These are phyloP conservation scores for Lampris incognitus DNA, from an alignment of 2,113 vertebrate genomes.

Conservation along the genomic window DNA sequence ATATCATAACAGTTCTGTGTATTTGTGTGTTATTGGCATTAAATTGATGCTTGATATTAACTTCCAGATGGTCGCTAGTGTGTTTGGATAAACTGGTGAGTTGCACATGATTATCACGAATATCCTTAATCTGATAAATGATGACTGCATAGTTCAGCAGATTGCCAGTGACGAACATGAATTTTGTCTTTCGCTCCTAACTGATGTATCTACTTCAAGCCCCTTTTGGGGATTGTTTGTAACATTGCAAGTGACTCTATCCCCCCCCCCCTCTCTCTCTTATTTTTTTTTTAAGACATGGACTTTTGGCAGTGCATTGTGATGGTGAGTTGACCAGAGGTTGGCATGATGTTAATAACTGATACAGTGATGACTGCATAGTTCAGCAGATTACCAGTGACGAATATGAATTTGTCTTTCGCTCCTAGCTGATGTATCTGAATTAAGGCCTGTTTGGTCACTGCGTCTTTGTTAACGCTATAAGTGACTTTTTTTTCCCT, in stretches of 20 bases:
- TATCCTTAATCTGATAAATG: slow-evolving; percentile 14
- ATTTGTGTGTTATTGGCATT: fast-evolving
- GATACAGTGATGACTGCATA: slow-evolving; percentile 62
- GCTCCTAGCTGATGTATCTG: too few relatives aligned
- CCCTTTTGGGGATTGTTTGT: too few relatives aligned
- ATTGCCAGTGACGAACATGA: slow-evolving; percentile 10
- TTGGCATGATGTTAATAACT: neutral
- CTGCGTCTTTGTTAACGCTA: too few relatives aligned
- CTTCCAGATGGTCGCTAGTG: slow-evolving; percentile 20
- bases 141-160: slow-evolving; percentile 69
- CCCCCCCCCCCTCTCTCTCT: too few relatives aligned
- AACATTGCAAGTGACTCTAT: neutral
- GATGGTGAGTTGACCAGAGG: neutral
- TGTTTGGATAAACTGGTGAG: neutral
- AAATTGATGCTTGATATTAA: neutral
- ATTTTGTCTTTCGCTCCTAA: too few relatives aligned
- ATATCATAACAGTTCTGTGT: fast-evolving
- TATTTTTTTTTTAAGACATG: too few relatives aligned
- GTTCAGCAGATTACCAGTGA: slow-evolving; percentile 55
- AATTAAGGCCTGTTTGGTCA: too few relatives aligned
- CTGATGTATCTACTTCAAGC: too few relatives aligned
- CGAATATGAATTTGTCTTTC: neutral
- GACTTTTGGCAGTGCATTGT: too few relatives aligned
- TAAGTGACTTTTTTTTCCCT: neutral
- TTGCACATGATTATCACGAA: too few relatives aligned